These are phyloP conservation scores for Mactra quadrangularis DNA, from an alignment of 1,140 invertebrate genomes.

Conservation along the genomic window DNA sequence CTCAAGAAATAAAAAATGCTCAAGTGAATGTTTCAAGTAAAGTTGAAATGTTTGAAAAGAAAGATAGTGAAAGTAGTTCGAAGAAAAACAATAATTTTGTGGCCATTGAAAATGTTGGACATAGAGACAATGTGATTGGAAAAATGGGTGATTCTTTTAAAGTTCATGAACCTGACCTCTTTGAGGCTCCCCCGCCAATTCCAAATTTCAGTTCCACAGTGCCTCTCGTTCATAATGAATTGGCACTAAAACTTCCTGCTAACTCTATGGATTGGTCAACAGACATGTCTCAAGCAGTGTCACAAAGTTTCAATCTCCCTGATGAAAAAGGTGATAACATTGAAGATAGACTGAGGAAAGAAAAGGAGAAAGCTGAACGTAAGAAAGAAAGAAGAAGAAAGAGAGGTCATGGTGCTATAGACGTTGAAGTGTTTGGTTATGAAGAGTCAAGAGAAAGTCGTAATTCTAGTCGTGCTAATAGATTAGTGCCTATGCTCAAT, in stretches of 20 bases:
- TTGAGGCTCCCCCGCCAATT: conserved; percentile 34
- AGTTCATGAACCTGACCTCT: not conserved
- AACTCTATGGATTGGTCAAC: conserved; percentile 58
- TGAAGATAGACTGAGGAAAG: conserved; percentile 26
- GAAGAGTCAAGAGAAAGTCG: conserved; percentile 54
- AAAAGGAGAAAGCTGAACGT: conserved; percentile 26
- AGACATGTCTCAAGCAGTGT: conserved; percentile 49
- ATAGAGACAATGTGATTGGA: not conserved
- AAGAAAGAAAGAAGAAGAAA: conserved; percentile 48
- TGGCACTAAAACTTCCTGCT: conserved; percentile 46
- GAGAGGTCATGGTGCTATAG: conserved; percentile 58
- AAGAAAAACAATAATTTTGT: not conserved
- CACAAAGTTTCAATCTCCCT: not conserved
- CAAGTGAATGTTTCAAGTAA: conserved; percentile 37
- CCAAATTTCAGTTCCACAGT: conserved; percentile 56
- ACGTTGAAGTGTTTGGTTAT: conserved; percentile 63
- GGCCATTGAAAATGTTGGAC: not conserved
- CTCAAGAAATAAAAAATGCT: not conserved
- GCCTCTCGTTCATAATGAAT: conserved; percentile 29
- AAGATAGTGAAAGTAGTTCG: not conserved
- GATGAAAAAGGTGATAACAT: conserved; percentile 19
- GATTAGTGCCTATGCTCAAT: conserved; percentile 56
- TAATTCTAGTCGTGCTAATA: conserved; percentile 48
- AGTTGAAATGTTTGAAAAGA: conserved; percentile 52
- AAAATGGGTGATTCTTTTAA: not conserved